Base-by-base conservation (phyloP, 64 coral and sea anemone species). In the Pachyseris speciosa region DNA sequence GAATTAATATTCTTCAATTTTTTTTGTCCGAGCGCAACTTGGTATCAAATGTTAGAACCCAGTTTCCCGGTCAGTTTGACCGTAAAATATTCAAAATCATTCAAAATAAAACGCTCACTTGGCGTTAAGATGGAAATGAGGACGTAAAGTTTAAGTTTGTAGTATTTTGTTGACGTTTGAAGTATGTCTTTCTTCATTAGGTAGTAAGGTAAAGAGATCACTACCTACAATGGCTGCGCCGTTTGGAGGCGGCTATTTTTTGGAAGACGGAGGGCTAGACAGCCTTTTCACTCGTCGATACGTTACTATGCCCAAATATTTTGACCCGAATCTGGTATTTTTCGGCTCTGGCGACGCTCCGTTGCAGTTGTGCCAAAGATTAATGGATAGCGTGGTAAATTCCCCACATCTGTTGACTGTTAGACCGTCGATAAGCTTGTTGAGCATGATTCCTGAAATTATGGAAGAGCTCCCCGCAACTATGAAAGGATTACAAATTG, bases 261-360 rank as follows among this genome's bases (percentile, higher is more conserved):
- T 37, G 51, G 77, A 81, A 22, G 77, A 58, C 39, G 22, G 52
- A 22, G 20, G 9, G 16, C 5, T 22, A 4, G 52, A 81, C 9
- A 22, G 34, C n/a, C 22, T 81, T 4, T 61, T 40, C 38, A 38
- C 20, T 38, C 55, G 77, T 75, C 22, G 37, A 58, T 74, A 39
- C 43, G 51, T 68, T 20, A 30, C 37, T 39, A 7, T 91, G 1
- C 36, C 85, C 24, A 78, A 81, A 78, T 69, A 85, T n/a, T 96
- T 96, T 22, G 94, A 96, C 58, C 90, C 94, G 0, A 96, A 96
- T 20, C 41, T 96, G 45, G 68, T 96, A 4, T 96, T 96, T 70
- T 53, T 96, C 19, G 94, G 94, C 11, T 37, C 48, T 19, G 91
- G 76, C 53, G 85, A 96, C 15, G 70, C 49, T 41, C 94, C 94